Evolutionary conservation across 2,797 vertebrate genomes (phyloP), one percentile per base, ranked within the genome.

Genomic region (Pseudochromis fuscus): DNA sequence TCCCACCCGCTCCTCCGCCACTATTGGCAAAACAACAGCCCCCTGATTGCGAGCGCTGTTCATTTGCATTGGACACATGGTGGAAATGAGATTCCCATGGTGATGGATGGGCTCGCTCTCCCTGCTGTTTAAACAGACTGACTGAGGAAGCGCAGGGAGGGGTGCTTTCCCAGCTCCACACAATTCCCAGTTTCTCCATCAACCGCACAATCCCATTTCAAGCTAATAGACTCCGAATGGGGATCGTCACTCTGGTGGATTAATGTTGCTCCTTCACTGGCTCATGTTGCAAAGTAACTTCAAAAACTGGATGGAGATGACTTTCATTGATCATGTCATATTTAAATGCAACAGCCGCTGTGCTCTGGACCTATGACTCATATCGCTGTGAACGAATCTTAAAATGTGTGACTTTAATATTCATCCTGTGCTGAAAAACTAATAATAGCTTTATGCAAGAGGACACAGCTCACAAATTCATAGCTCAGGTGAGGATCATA

Each of bases 61-160:
- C 77, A 90, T 91, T 91, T 91, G 82, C 89, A 91, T 87, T 16
- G 52, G 85, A 89, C 83, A 84, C 87, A 75, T 65, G 82, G 81
- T 84, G 72, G 85, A 91, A 91, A 92, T 91, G 65, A 89, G 84
- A 89, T 87, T 84, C 69, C 72, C 55, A 40, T 19, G 19, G 67
- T 90, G 85, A 91, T 83, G 82, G 82, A 90, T 86, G 82, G 75
- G 76, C 75, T 73, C 67, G 49, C 71, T 48, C 78, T 68, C 44
- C 55, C 35, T 70, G 70, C 63, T 68, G 60, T 82, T 83, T 69
- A 68, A 85, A 77, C 65, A 67, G 46, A 76, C 31, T 23, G 50
- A 72, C 57, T 68, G 28, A 23, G 56, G 60, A 51, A 19, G 25
- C 0, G 3, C 23, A 59, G 38, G 46, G 56, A 4, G 24, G 31